Conservation (phyloP, 2,113 vertebrate species). For the Vanacampus margaritifer region DNA sequence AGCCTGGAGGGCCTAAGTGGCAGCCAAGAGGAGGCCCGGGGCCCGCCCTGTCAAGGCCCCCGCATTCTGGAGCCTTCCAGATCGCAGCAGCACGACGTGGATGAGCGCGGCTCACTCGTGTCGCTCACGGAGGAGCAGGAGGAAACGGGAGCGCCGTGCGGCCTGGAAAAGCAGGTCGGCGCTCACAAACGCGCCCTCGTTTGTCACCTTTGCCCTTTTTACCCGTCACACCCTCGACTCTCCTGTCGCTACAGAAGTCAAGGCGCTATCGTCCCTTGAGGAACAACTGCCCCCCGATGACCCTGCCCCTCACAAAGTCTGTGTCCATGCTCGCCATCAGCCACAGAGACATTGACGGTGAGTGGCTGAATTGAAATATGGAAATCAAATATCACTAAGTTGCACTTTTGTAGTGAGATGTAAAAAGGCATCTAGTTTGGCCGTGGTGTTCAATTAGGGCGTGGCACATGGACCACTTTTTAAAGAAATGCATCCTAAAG, state of each 20-base stretch:
- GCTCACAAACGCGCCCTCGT: not conserved
- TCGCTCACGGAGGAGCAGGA: conserved; percentile 85
- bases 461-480: not conserved
- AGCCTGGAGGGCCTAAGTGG: conserved; percentile 90
- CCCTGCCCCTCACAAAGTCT: conserved; percentile 88
- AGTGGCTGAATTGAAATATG: conserved; percentile 18
- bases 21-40: conserved; percentile 70
- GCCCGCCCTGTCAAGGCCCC: conserved; percentile 64
- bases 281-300: conserved; percentile 74
- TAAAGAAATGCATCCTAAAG: not conserved
- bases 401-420: too few relatives aligned
- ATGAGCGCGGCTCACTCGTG: conserved; percentile 80
- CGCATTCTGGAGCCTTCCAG: conserved; percentile 66
- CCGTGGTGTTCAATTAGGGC: too few relatives aligned
- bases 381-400: not conserved
- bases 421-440: too few relatives aligned
- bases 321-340: conserved; percentile 89
- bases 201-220: not conserved
- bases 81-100: conserved; percentile 63
- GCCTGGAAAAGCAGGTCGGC: conserved; percentile 74
- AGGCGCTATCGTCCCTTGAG: conserved; percentile 59
- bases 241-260: conserved; percentile 54
- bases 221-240: not conserved
- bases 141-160: conserved; percentile 72
- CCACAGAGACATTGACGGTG: conserved; percentile 86